Evolutionary conservation across 1,140 invertebrate species (phyloP), one percentile per base, ranked within the genome.

Genomic region (Coelopa frigida): DNA sequence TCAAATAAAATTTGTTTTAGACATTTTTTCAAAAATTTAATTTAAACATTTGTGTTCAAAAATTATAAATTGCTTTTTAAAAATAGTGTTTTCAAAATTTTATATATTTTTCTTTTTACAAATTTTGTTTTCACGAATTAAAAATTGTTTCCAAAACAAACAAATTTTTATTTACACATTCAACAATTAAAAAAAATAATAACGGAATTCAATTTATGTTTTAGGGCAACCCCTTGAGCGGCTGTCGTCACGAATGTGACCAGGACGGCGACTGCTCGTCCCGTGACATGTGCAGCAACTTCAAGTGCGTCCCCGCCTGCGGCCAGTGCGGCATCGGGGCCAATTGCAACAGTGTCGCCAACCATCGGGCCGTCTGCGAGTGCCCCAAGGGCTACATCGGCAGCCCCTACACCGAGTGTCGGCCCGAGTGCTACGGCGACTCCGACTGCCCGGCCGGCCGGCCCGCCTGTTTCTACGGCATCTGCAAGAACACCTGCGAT

Each of bases 371-470:
- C 4, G 75, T 84, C 37, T 94, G 89, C 70, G 82, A 80, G 52
- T 92, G 88, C 59, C 87, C 87, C 6, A 80, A 79, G 78, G 83
- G 83, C 11, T 87, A 85, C 68, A 75, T 81, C 44, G 87, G 87
- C 52, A 83, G 84, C 56, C 79, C 86, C 0, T 81, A 79, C 57
- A 69, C 76, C 0, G 77, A 79, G 27, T 91, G 88, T 54, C 74
- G 76, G 24, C 78, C 84, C 0, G 87, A 91, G 58, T 92, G 87
- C 54, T 77, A 78, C 40, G 66, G 66, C 3, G 65, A 87, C 61
- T 72, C 75, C 10, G 84, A 89, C 23, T 93, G 88, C 61, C 85
- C 87, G 0, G 60, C 76, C 10, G 75, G 77, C 52, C 81, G 83
- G 58, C 85, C 87, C 1, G 83, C 85, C 6, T 93, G 89, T 58